Conservation (phyloP, 2,888 invertebrate species). For the Orthosia gracilis region DNA sequence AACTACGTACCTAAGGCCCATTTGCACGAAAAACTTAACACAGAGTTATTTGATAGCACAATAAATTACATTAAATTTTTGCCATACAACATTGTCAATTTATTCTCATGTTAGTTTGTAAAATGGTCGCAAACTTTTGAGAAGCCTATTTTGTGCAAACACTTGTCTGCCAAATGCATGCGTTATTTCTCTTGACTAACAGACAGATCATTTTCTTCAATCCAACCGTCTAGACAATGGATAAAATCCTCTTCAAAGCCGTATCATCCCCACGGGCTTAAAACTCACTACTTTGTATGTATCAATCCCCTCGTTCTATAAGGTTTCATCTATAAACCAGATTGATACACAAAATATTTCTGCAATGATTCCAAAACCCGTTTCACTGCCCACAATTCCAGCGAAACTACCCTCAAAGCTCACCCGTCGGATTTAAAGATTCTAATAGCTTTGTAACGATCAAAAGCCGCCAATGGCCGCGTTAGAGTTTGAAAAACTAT, state of each 20-base stretch:
- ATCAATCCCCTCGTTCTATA: not conserved
- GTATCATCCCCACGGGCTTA: not conserved
- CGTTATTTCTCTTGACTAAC: not conserved
- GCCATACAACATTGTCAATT: too few species aligned
- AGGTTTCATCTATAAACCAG: not conserved
- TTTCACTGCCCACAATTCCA: conserved; percentile 13
- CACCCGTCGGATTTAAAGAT: conserved; percentile 57
- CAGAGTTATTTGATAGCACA: too few species aligned
- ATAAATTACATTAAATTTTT: too few species aligned
- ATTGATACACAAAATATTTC: conserved; percentile 11
- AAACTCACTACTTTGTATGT: not conserved
- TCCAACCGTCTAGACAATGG: not conserved
- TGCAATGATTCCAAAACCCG: conserved; percentile 18
- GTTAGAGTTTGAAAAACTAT: conserved; percentile 59
- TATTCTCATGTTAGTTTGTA: too few species aligned
- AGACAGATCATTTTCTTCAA: not conserved
- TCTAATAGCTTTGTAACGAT: conserved; percentile 51
- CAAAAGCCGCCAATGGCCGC: conserved; percentile 34
- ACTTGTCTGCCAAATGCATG: too few species aligned
- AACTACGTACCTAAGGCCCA: too few species aligned
- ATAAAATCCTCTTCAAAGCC: not conserved
- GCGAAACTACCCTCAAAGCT: conserved; percentile 38
- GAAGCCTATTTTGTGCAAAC: too few species aligned
- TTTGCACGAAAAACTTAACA: too few species aligned
- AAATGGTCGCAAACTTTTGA: too few species aligned